Conservation (phyloP, 2,113 vertebrate genomes). For the Macquaria australasica region DNA sequence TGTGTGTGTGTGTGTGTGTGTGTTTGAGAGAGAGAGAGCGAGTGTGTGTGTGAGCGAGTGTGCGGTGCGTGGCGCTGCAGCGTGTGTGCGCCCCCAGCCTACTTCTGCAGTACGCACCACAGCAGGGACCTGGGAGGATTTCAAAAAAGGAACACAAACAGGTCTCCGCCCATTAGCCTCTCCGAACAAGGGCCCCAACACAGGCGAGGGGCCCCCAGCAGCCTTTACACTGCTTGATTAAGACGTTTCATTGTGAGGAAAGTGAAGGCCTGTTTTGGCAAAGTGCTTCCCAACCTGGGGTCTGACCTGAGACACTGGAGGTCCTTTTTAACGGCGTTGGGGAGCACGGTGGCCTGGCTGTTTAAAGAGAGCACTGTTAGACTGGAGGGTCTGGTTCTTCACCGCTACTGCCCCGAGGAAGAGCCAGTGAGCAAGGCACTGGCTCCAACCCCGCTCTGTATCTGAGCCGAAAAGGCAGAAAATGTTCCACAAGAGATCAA, state of each 20-base stretch:
- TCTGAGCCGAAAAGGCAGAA: neutral
- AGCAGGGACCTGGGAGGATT: conserved; percentile 67
- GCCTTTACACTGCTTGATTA: conserved; percentile 48
- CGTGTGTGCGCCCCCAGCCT: conserved; percentile 67
- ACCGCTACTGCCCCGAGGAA: neutral
- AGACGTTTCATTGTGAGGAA: conserved; percentile 52
- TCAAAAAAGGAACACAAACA: conserved; percentile 61
- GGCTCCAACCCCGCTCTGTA: neutral
- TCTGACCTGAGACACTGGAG: conserved; percentile 44
- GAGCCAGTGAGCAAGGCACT: conserved; percentile 29
- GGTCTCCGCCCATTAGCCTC: conserved; percentile 74
- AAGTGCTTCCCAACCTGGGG: conserved; percentile 40
- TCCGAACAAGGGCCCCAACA: conserved; percentile 58
- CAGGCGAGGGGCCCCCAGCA: conserved; percentile 36
- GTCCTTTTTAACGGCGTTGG: conserved; percentile 22
- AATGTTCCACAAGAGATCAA: conserved; percentile 10
- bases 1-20: conserved; percentile 6
- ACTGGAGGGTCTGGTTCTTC: conserved; percentile 1
- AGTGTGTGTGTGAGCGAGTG: conserved; percentile 5
- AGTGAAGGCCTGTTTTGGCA: conserved; percentile 32
- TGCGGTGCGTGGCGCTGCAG: conserved; percentile 65
- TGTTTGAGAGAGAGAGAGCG: no score
- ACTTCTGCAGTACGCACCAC: conserved; percentile 79
- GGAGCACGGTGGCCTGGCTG: conserved; percentile 29
- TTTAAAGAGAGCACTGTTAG: conserved; percentile 43